Evolutionary conservation across 2,797 vertebrate species (phyloP), one percentile per base, ranked within the genome.

Genomic region (Halcyon leucocephala): DNA sequence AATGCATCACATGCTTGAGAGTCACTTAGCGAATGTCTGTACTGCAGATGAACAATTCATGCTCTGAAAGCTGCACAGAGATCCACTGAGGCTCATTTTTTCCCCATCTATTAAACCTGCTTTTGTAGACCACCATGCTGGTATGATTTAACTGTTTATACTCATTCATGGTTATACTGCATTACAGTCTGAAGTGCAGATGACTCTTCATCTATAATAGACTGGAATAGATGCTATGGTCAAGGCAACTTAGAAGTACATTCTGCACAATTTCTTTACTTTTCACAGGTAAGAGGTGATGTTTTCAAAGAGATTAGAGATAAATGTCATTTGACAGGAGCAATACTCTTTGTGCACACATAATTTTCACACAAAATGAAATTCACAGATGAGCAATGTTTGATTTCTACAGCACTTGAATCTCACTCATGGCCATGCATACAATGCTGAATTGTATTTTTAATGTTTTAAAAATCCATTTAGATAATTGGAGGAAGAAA

Each of bases 301-400:
- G 4, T 79, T 90, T 77, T 70, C n/a, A 62, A 82, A 82, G 12
- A 78, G 24, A 21, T 82, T 42, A 86, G 19, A 87, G 12, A 17
- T 67, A 81, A 85, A 70, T 62, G 28, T 70, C 51, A 55, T 93
- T 64, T 71, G 80, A 81, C 85, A 91, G 37, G 26, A 95, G 13
- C 33, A 90, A 90, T 66, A 87, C 24, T 70, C 24, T 93, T 66
- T 74, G 37, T 87, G 78, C 60, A 89, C 52, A 70, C 12, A 41
- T 55, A 84, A 77, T 92, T 85, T 96, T 87, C 52, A 52, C 67
- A 71, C 29, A 77, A 83, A 92, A 77, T 57, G 11, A 54, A 85
- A 85, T 80, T 82, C 78, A 87, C 42, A 44, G 48, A 66, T 73
- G 22, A 93, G 28, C 31, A n/a, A 18, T 58, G 41, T 84, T 90